Base-by-base conservation (phyloP, 1,140 invertebrate genomes). In the Anadara kagoshimensis region DNA sequence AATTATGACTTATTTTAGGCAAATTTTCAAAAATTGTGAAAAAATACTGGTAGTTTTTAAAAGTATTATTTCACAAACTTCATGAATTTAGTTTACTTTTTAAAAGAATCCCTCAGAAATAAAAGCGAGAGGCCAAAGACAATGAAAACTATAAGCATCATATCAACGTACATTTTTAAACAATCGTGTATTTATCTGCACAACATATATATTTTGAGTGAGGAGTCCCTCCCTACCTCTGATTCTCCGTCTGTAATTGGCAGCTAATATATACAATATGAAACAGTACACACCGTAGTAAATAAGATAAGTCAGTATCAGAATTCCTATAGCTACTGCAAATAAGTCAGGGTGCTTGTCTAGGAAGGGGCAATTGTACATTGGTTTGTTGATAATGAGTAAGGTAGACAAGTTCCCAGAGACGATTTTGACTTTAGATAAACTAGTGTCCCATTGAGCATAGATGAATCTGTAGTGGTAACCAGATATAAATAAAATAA, bases 331-430 rank as follows among this genome's bases (percentile, higher is more conserved):
- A 24, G 78, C 73, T 18, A 83, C 56, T 3, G 83, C 44, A 79
- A 86, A 86, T 45, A 87, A 66, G 64, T 87, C 86, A 36, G 86
- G 86, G 57, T 85, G 80, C 41, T 86, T 79, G 49, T 85, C 84
- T 36, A 87, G 75, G 67, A 87, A 87, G n/a, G 86, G 86, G 64
- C 86, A 87, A 79, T 81, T 86, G 65, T 69, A 64, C 73, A 75
- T 75, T 54, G 53, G 58, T 59, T n/a, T 36, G 2, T 36, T 36
- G 29, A 36, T 36, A 36, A 36, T 36, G 29, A 36, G 2, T 36
- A 36, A 36, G 7, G 29, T 36, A 36, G 29, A 36, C 29, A 36
- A 36, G 29, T 36, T 36, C 29, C 29, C 29, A 36, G 2, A 36
- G 29, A 36, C 7, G 29, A 36, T 36, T 36, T 36, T 36, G 29